phyloP scores from a whole-genome alignment of 1,140 invertebrate species.

The Tetragnatha versicolor region DNA sequence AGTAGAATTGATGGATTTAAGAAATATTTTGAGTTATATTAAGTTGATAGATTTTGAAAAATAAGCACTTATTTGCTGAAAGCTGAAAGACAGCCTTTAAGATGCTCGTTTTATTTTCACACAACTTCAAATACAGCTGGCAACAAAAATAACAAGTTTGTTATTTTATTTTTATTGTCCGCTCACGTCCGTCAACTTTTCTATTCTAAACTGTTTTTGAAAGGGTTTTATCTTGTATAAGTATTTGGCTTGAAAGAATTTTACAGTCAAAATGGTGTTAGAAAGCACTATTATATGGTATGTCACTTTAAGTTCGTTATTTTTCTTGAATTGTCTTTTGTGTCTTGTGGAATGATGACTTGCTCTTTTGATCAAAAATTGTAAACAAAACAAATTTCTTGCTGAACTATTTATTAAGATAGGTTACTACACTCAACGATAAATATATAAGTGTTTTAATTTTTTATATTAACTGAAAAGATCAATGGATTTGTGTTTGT shows the following conservation, averaged over 20 bases:
- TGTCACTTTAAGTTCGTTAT: constrained; percentile 60
- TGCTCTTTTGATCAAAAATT: constrained; percentile 7
- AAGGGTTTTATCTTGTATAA: no score
- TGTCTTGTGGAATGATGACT: constrained; percentile 27
- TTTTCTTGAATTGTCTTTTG: not conserved
- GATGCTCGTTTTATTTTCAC: not conserved
- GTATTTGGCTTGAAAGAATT: no score
- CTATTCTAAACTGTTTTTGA: no score
- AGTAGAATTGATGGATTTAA: not conserved
- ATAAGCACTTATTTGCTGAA: not conserved
- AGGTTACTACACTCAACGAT: no score
- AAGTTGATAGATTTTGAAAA: not conserved
- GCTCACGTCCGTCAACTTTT: not conserved
- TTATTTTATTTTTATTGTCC: not conserved
- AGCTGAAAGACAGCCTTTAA: not conserved
- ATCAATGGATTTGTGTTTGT: no score
- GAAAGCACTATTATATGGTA: constrained; percentile 98
- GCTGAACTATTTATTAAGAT: not conserved
- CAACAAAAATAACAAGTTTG: no score
- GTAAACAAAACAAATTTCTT: not conserved
- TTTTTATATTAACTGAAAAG: no score
- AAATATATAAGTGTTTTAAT: no score
- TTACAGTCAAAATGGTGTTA: constrained; percentile 80
- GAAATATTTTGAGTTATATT: no score
- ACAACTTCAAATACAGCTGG: no score